Base-by-base conservation (phyloP, 2,113 vertebrate genomes). In the Thermophis baileyi region DNA sequence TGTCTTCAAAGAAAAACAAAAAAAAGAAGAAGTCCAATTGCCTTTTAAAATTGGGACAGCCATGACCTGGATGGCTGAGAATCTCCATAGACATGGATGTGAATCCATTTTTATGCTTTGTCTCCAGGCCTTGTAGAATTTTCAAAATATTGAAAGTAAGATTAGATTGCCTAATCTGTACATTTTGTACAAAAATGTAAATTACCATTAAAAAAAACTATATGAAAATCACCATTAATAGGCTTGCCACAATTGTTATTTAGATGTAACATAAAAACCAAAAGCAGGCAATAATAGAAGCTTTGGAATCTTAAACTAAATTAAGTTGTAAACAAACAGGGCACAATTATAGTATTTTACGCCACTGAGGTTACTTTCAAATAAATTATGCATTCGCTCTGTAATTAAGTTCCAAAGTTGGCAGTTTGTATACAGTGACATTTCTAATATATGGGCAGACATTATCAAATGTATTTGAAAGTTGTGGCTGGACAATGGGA, bases 401-500 rank as follows among this genome's bases (percentile, higher is more conserved):
- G 1, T 10, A 44, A 91, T 51, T 18, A 69, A 94, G 69, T 89
- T 90, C 93, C 35, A n/a, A 93, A 35, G 55, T 69, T 87, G 95
- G 69, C 44, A 89, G 12, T 85, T 81, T 1, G 30, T n/a, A 8
- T 18, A 1, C 60, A 63, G 88, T 87, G 53, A 92, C 47, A 46
- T 63, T 94, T 89, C 54, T 86, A 94, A 89, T 92, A 93, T 89
- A 90, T 92, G 63, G 24, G 74, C 47, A 54, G 63, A 49, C 55
- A 92, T 94, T 89, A 92, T 81, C 47, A 89, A 92, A 92, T 89
- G 91, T 91, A 89, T 92, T 92, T 40, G 11, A 93, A 95, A 95
- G 85, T 91, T 93, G 25, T 92, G 92, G 89, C 8, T 90, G 88
- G 91, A 89, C 94, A 94, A 63, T 54, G 57, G 92, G 94, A 18